phyloP scores from a whole-genome alignment of 2,888 invertebrate genomes.

The Tinea pellionella region DNA sequence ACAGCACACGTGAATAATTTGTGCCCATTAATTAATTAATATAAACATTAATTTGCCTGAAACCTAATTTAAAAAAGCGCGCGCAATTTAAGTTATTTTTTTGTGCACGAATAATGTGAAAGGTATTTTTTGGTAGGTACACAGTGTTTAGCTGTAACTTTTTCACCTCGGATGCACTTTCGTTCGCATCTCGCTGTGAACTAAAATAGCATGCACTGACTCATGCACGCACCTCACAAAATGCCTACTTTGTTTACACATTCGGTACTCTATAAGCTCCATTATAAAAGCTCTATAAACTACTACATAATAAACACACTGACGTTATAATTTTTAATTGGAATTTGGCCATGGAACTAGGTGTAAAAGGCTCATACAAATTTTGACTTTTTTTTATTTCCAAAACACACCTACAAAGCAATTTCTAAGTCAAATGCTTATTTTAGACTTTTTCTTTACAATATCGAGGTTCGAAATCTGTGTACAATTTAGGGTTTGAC shows the following conservation, averaged over 20 bases:
- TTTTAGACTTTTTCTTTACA: no score
- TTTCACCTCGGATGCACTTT: not conserved
- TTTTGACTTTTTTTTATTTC: no score
- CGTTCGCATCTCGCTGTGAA: not conserved
- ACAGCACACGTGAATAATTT: no score
- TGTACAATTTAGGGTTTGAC: no score
- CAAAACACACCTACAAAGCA: no score
- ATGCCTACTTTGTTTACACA: not conserved
- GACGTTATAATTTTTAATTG: not conserved
- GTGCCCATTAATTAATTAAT: no score
- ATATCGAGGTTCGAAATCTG: no score
- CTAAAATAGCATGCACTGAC: not conserved
- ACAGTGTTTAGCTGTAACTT: no score
- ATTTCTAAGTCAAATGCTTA: no score
- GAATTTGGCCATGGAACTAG: not conserved
- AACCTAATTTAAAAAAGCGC: no score
- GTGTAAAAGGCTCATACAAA: no score
- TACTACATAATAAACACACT: not conserved
- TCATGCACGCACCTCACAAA: conserved; percentile 1
- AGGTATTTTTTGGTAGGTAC: not conserved
- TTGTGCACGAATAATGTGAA: not conserved
- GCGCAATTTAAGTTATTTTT: not conserved
- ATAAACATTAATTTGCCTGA: no score
- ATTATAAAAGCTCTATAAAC: not conserved
- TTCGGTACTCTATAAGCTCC: not conserved